A percentile compares a stretch with the other conserved stretches of the same genome.
phyloP scores from a whole-genome alignment of 2,797 vertebrate species.

The Jordanella pulchra region DNA sequence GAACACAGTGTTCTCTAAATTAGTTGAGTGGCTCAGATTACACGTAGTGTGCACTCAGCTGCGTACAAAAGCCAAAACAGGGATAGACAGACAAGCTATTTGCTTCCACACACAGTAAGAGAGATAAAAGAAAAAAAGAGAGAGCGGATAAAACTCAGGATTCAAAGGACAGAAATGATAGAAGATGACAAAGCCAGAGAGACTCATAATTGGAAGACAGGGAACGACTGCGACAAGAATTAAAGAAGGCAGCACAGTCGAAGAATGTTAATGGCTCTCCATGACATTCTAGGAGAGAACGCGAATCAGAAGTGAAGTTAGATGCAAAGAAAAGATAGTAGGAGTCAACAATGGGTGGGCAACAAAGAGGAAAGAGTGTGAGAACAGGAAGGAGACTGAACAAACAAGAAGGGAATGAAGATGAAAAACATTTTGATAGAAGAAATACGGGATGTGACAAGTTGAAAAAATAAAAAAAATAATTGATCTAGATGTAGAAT shows the following conservation, averaged over 20 bases:
- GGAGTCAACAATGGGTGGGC: background rate
- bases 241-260: background rate
- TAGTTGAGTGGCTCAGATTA: constrained; percentile 31
- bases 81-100: constrained; percentile 8
- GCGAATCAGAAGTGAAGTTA: background rate
- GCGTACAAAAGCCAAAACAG: background rate
- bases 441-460: background rate
- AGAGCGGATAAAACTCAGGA: constrained; percentile 6
- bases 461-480: background rate
- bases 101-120: background rate
- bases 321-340: background rate
- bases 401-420: background rate
- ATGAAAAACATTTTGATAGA: background rate
- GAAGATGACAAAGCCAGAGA: constrained; percentile 27
- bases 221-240: background rate
- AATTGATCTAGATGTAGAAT: background rate
- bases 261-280: constrained; percentile 4
- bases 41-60: background rate
- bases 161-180: constrained; percentile 33
- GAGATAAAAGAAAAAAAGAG: background rate
- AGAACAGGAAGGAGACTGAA: background rate
- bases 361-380: background rate
- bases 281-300: constrained; percentile 2
- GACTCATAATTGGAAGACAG: constrained; percentile 17
- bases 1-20: constrained; percentile 35